phyloP scores from a whole-genome alignment of 2,888 invertebrate species.

The Meteorus cinctellus region DNA sequence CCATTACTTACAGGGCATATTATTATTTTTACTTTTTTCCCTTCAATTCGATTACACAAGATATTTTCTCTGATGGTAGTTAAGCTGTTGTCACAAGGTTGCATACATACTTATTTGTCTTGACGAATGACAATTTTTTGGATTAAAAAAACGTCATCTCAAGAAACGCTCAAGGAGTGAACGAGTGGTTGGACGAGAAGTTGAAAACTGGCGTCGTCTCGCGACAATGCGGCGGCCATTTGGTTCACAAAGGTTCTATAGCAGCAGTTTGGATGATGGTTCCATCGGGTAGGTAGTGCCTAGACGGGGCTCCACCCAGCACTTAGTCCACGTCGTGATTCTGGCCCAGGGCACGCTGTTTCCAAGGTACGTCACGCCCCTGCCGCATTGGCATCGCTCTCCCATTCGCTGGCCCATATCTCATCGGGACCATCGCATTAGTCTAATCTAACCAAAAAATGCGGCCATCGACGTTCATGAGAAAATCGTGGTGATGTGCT shows the following conservation, averaged over 20 bases:
- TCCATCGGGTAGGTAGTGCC: conserved; percentile 72
- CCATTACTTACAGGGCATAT: background rate
- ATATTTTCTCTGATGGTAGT: background rate
- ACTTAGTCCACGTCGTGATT: conserved; percentile 77
- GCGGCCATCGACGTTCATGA: conserved; percentile 69
- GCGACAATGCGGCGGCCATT: conserved; percentile 64
- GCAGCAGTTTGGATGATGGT: conserved; percentile 67
- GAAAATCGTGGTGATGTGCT: conserved; percentile 70
- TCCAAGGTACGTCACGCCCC: conserved; percentile 77
- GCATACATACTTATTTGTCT: conserved; percentile 7
- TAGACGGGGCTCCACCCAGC: conserved; percentile 73
- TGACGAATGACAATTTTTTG: conserved; percentile 8
- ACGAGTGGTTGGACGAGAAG: conserved; percentile 22
- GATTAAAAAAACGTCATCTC: conserved; percentile 14
- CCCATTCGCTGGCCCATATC: conserved; percentile 74
- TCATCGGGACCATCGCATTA: conserved; percentile 74
- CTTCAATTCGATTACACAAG: background rate
- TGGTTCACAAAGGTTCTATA: conserved; percentile 57
- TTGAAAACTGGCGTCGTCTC: conserved; percentile 40
- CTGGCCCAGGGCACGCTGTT: conserved; percentile 76
- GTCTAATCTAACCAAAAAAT: conserved; percentile 72
- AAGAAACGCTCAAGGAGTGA: conserved; percentile 19
- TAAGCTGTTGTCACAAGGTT: background rate
- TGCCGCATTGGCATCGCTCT: conserved; percentile 72
- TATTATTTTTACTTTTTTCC: background rate